Percentiles rank a stretch among this genome's conserved stretches.
These are phyloP conservation scores for Aplidium turbinatum DNA, from an alignment of 23 tunicate genomes.

Conservation along the genomic window DNA sequence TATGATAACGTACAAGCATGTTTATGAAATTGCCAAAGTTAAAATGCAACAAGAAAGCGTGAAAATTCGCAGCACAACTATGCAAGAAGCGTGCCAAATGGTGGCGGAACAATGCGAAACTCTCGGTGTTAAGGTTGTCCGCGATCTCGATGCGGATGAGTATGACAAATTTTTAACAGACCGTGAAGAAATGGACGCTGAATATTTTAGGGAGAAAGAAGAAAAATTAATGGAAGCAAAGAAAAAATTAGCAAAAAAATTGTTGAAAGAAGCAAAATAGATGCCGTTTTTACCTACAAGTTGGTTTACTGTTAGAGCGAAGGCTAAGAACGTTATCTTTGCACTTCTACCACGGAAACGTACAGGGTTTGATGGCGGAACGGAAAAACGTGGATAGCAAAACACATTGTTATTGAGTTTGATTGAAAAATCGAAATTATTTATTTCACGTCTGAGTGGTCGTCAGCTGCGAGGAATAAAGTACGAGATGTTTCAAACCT, in stretches of 20 bases:
- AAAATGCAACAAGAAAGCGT: constrained; percentile 73
- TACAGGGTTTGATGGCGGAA: too few relatives aligned
- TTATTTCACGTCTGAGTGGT: too few relatives aligned
- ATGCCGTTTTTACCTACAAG: too few relatives aligned
- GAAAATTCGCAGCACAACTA: constrained; percentile 52
- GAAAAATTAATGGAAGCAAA: constrained; percentile 50
- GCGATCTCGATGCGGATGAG: constrained; percentile 65
- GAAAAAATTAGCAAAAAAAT: constrained; percentile 51
- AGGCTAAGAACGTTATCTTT: too few relatives aligned
- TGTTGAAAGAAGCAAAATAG: constrained; percentile 34
- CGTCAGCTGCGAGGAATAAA: too few relatives aligned
- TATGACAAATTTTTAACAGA: constrained; percentile 58
- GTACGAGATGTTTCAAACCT: too few relatives aligned
- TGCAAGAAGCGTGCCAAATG: constrained; percentile 63
- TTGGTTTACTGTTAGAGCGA: too few relatives aligned
- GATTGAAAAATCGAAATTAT: too few relatives aligned
- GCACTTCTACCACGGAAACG: too few relatives aligned
- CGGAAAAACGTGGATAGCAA: too few relatives aligned
- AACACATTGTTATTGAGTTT: too few relatives aligned
- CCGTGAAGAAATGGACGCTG: constrained; percentile 36
- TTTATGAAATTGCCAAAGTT: constrained; percentile 87
- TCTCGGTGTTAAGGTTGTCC: constrained; percentile 53
- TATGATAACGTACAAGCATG: constrained; percentile 74
- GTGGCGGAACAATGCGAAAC: constrained; percentile 35
- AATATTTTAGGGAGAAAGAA: constrained; percentile 34